Percentiles rank a stretch among this genome's conserved stretches.
These are phyloP conservation scores for Prolemur simus DNA, from an alignment of 2,113 vertebrate genomes.

Conservation along the genomic window DNA sequence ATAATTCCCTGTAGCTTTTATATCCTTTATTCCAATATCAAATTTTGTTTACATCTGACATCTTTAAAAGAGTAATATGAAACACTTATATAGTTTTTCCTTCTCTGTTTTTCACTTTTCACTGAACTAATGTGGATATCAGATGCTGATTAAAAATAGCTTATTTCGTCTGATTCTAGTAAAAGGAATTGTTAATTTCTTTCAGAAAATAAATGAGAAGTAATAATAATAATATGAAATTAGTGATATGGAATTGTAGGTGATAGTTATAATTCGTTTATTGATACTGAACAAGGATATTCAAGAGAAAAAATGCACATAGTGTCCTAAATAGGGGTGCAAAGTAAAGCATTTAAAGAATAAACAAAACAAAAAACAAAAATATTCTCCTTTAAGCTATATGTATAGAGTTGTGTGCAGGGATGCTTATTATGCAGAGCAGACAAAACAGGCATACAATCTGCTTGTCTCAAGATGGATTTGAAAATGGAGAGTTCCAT, in stretches of 20 bases:
- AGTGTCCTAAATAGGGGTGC: neutral
- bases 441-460: neutral
- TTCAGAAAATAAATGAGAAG: neutral
- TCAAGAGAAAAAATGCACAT: neutral
- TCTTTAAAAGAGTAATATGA: neutral
- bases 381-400: neutral
- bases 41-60: neutral
- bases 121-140: neutral
- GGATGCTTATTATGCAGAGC: neutral
- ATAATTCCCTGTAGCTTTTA: neutral
- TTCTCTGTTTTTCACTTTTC: neutral
- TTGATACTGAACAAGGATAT: neutral
- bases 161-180: neutral
- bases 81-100: neutral
- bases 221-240: neutral
- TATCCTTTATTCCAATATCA: neutral
- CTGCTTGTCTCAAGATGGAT: neutral
- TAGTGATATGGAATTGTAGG: neutral
- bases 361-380: neutral
- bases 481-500: constrained; percentile 9
- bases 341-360: neutral
- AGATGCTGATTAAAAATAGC: neutral
- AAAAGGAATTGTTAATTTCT: neutral
- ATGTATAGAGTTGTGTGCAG: neutral
- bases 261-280: neutral